Percentiles rank a stretch among this genome's conserved stretches.
Conservation (phyloP, 1,140 invertebrate genomes). For the Pemphigus obesinymphae region DNA sequence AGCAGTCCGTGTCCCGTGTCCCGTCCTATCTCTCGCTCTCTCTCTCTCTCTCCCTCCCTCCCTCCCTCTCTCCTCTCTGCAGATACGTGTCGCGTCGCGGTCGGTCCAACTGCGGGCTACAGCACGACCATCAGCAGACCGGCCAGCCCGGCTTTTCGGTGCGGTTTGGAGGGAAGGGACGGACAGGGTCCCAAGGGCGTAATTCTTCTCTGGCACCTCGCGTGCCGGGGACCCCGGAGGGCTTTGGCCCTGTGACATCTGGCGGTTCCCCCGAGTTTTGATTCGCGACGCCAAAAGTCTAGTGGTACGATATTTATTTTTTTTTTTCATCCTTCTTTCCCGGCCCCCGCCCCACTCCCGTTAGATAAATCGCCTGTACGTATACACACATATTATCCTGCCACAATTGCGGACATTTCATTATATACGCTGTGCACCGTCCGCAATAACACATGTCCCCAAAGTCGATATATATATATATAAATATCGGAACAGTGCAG, state of each 20-base stretch:
- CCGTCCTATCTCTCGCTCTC: no score
- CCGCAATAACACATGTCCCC: slow-evolving; percentile 38
- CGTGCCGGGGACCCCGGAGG: slow-evolving; percentile 13
- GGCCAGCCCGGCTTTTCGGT: no score
- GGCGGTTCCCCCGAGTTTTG: slow-evolving; percentile 39
- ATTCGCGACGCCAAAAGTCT: slow-evolving; percentile 22
- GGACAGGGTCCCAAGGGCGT: slow-evolving; percentile 25
- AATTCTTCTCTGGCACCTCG: slow-evolving; percentile 40
- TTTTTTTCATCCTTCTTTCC: neutral
- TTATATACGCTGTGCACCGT: neutral
- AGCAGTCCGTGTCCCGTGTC: neutral
- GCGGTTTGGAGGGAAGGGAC: no score
- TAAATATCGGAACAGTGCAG: neutral
- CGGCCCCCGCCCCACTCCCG: no score
- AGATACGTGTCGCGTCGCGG: neutral
- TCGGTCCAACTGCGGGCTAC: neutral
- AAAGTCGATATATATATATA: neutral
- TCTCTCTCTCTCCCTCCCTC: neutral
- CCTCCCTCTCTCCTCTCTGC: no score
- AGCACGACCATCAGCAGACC: neutral
- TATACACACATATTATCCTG: neutral
- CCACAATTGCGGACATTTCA: slow-evolving; percentile 28
- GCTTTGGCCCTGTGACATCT: slow-evolving; percentile 41
- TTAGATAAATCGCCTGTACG: slow-evolving; percentile 10
- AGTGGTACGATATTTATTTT: no score